Evolutionary conservation across 1,140 invertebrate species (phyloP), one percentile per base, ranked within the genome.

Genomic region (Daktulosphaira vitifoliae): DNA sequence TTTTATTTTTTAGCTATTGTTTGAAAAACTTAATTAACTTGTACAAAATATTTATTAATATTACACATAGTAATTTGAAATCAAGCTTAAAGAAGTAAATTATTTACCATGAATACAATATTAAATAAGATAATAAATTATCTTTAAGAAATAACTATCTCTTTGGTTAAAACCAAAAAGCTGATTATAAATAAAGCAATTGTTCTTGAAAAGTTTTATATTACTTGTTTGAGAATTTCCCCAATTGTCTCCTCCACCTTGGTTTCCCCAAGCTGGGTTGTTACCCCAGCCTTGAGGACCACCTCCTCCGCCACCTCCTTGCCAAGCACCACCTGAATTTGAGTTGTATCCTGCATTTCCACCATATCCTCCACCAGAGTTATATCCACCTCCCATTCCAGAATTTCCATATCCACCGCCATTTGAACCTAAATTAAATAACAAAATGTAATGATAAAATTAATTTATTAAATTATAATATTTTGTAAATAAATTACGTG

Each of bases 381-480:
- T 67, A 52, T 64, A 66, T 13, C 69, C 69, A n/a, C 73, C 71
- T 51, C 73, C 70, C 29, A 67, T 52, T 44, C 69, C 71, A 23
- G 72, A 68, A 62, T 64, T 65, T 48, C 66, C 68, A 37, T 70
- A 54, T 26, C 64, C 37, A 20, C 65, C 23, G 13, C 46, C 59
- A 33, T 44, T 67, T 37, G 52, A 48, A 62, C 42, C 65, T 59
- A n/a, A 33, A 42, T 23, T 37, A 20, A 15, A 15, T 22, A 39
- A 11, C 18, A 4, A 46, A 50, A 2, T n/a, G 13, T 15, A 33
- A 23, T n/a, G 20, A 23, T 13, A 37, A 44, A 2, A 11, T n/a
- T 22, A 48, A 29, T 53, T 16, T 29, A 16, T 6, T 5, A 22
- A 48, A 16, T 6, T 6, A 16, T 48, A n/a, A 48, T 7, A n/a